Evolutionary conservation across 2,113 vertebrate genomes (phyloP), one percentile per base, ranked within the genome.

Genomic region (Himantopus leucocephalus): DNA sequence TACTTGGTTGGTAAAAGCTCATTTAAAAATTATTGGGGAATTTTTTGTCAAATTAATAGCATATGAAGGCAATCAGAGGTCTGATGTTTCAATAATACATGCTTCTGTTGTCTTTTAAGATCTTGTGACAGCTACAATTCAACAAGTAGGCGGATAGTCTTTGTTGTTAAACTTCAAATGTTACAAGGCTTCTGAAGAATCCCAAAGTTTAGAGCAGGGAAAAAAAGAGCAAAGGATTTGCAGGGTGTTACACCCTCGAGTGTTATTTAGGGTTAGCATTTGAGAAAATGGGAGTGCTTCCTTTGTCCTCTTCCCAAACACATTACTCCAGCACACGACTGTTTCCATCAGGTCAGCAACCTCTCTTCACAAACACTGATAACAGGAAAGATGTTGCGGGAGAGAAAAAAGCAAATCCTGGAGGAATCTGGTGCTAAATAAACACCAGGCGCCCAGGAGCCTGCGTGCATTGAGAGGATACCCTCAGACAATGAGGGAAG

Each of bases 21-120:
- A 77, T 43, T 88, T 85, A 73, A 48, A 52, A 97, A 91, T 97
- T 93, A 98, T 12, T 92, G 72, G 58, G 41, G 63, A 95, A 8
- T 39, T 94, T 93, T 79, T 66, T 67, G 63, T 68, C 85, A 66
- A 93, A 90, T 96, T 73, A 92, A 59, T 83, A 83, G 24, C 58
- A 88, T 55, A 75, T 75, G 55, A 92, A 92, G 26, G 63, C 50
- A 83, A 83, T 88, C 90, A 88, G n/a, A 76, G 29, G 55, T 18
- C 63, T 80, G 22, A 80, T 62, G 50, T 58, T 92, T 83, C 90
- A 93, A 20, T 56, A 83, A 87, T 30, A 64, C 5, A 85, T 32
- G 37, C 32, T 68, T 92, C 81, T 83, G 50, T 63, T 93, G 83
- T 89, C 80, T 89, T 89, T 76, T 80, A 94, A 82, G 55, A 76